Conservation (phyloP, 1,140 invertebrate species). For the Calosoma granatense region DNA sequence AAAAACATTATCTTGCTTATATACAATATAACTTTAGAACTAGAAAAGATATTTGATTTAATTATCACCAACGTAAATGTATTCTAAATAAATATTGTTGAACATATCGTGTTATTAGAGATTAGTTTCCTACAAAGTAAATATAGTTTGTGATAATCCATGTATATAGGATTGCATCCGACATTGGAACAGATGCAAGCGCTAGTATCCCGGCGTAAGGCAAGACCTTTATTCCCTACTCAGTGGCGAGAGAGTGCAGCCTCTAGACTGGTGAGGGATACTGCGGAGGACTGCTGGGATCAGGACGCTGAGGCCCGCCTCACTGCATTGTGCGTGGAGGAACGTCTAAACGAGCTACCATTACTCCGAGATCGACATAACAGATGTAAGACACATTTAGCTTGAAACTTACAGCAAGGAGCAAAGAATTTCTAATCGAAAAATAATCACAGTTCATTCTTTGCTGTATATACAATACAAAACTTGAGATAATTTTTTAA, state of each 20-base stretch:
- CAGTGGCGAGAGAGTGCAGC: conserved; percentile 51
- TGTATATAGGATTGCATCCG: conserved; percentile 47
- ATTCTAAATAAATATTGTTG: too few relatives aligned
- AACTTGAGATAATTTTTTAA: conserved; percentile 11
- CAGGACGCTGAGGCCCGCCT: conserved; percentile 81
- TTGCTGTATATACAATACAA: too few relatives aligned
- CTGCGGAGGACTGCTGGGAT: conserved; percentile 92
- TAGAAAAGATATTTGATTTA: too few relatives aligned
- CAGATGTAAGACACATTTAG: conserved; percentile 31
- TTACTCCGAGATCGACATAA: conserved; percentile 37
- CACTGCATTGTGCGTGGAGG: conserved; percentile 82
- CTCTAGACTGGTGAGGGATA: conserved; percentile 67
- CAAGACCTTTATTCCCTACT: conserved; percentile 64
- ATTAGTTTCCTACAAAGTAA: conserved; percentile 15
- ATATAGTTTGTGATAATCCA: conserved; percentile 12
- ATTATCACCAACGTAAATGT: too few relatives aligned
- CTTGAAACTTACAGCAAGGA: conserved; percentile 10
- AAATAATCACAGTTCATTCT: too few relatives aligned
- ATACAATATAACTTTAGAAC: too few relatives aligned
- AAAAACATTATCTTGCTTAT: too few relatives aligned
- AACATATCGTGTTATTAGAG: too few relatives aligned
- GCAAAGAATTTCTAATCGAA: conserved; percentile 1
- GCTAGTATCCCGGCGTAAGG: conserved; percentile 74
- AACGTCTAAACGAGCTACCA: conserved; percentile 68
- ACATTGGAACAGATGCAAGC: conserved; percentile 67